Conservation (phyloP, 2,113 vertebrate species). For the Alectura lathami region DNA sequence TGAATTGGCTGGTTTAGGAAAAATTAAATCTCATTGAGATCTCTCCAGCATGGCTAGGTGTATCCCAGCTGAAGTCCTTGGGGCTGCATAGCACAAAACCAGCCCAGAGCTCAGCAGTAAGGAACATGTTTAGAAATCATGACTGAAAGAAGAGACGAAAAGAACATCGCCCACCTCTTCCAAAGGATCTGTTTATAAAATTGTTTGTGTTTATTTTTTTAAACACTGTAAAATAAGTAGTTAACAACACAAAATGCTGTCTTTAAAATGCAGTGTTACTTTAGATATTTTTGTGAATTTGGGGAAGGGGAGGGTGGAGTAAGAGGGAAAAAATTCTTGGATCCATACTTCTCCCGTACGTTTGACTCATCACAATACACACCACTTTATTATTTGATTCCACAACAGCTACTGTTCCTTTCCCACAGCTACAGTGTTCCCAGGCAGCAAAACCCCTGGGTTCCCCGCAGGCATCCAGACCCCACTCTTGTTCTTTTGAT, state of each 20-base stretch:
- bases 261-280: constrained; percentile 11
- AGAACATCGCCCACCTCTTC: background rate
- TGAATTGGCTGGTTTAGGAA: background rate
- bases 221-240: background rate
- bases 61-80: too few relatives aligned
- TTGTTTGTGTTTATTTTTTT: background rate
- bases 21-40: background rate
- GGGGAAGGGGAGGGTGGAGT: background rate
- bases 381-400: background rate
- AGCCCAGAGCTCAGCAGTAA: background rate
- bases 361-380: background rate
- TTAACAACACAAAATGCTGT: background rate
- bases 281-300: background rate
- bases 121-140: background rate
- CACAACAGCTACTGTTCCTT: background rate
- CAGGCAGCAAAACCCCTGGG: background rate
- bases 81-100: background rate
- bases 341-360: constrained; percentile 4
- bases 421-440: background rate
- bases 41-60: background rate
- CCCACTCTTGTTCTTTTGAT: background rate
- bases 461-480: background rate
- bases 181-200: background rate
- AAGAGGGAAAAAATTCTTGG: background rate
- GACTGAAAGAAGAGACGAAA: background rate